Evolutionary conservation across 2,797 vertebrate genomes (phyloP).

Genomic region (Esox masquinongy): DNA sequence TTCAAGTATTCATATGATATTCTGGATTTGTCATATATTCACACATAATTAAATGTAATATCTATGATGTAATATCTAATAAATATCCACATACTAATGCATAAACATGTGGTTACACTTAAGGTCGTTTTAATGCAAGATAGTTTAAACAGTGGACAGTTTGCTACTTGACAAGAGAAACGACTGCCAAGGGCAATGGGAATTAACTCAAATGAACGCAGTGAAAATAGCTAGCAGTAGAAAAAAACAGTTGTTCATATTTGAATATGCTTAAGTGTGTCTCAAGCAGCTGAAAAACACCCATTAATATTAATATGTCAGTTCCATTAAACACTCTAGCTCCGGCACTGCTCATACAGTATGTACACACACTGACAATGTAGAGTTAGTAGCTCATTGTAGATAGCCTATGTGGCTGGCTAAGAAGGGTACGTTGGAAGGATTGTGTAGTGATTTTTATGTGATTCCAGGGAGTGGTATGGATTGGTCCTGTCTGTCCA

Average conservation of each 20-base stretch:
- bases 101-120: not conserved
- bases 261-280: not conserved
- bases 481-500: slow-evolving; percentile 26
- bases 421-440: not conserved
- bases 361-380: not conserved
- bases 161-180: slow-evolving; percentile 9
- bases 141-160: not conserved
- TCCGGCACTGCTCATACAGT: not conserved
- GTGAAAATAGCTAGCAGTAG: not conserved
- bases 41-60: not conserved
- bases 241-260: not conserved
- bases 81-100: not conserved
- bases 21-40: not conserved
- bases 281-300: slow-evolving; percentile 17
- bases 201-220: not conserved
- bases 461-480: slow-evolving; percentile 10
- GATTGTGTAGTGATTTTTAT: not conserved
- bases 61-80: not conserved
- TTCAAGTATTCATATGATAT: not conserved
- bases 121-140: not conserved
- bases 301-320: not conserved
- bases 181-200: not conserved
- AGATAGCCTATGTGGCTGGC: not conserved
- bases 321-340: not conserved
- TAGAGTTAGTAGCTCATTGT: not conserved